Evolutionary conservation across 2,888 invertebrate genomes (phyloP), one percentile per base, ranked within the genome.

Genomic region (Erebia palarica): DNA sequence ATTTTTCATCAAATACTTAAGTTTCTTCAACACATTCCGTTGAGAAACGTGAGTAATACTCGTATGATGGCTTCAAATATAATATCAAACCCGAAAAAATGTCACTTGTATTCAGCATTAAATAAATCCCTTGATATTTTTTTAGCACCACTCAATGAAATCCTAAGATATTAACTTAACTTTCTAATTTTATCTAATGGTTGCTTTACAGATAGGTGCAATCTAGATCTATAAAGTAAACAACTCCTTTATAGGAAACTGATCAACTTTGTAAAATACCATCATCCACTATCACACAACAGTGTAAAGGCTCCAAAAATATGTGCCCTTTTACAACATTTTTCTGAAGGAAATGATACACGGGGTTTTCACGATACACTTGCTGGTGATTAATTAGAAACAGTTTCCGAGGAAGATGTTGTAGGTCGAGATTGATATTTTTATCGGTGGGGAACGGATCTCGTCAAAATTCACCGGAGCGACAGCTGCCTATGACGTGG

Each of bases 401-500:
- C 59, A 21, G 11, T 68, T 70, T 65, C 65, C 58, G 44, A 61
- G 53, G 63, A 69, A 67, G 71, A 60, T 63, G 71, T 61, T 67
- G 44, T 66, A 61, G 65, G 51, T 64, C 59, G 64, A 74, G 79
- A 77, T 77, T 78, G 81, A 82, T 86, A 84, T 86, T 87, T 86
- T 86, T 84, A 84, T 84, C 78, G 82, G 78, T 79, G 78, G 77
- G 77, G 79, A 80, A 78, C 76, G 79, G 80, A 80, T 83, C 78
- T 79, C 82, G 81, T 82, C 83, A 80, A 82, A 83, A 83, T 82
- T 83, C 81, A 80, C 78, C 78, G 79, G 75, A 75, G 86, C 87
- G 86, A 84, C 91, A 88, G 86, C 88, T 91, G 91, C 77, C 81
- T 80, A 80, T 89, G 91, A 90, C 89, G 89, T 84, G 82, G 80